Evolutionary conservation across 2,797 vertebrate species (phyloP), one percentile per base, ranked within the genome.

Genomic region (Sebastes steindachneri): DNA sequence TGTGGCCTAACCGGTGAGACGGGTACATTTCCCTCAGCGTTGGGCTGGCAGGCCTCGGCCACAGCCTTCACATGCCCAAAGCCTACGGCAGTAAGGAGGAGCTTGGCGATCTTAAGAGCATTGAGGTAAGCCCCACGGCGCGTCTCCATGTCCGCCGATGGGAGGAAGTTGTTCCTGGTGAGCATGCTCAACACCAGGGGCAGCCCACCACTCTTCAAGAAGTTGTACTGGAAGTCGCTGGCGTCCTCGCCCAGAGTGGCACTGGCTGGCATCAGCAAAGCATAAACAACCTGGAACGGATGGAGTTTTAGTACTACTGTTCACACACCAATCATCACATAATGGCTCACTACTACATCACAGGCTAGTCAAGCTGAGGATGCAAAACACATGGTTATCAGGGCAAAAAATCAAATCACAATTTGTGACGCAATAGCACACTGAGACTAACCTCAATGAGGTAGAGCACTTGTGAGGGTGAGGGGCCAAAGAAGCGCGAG

Each of bases 381-480:
- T n/a, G 8, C 6, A 60, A 66, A 53, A 37, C 25, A 64, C 60
- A 35, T 23, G 10, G n/a, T 63, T 37, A 63, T 0, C 60, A 63
- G 31, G 31, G 60, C n/a, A 37, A 0, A 23, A 68, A 72, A 23
- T 23, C 23, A 23, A 23, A 21, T 29, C 10, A 17, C 2, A 62
- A 33, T 9, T 5, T 65, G 33, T 9, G 14, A 19, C 3, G 21
- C 62, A 41, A 5, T 25, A 33, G 19, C 26, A 67, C 29, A 55
- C 6, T 3, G 60, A 63, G 58, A 96, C 97, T 67, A 88, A 99
- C 99, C 98, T 99, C 98, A 80, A 98, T 99, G 93, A 99, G 96
- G 95, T 99, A 99, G 79, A 99, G 97, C 95, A 99, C 99, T 98
- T 99, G 99, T 93, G 99, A 99, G 66, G 98, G 97, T 80, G 98